Base-by-base conservation (phyloP, 2,888 invertebrate species). In the Cosmorhoe ocellata region DNA sequence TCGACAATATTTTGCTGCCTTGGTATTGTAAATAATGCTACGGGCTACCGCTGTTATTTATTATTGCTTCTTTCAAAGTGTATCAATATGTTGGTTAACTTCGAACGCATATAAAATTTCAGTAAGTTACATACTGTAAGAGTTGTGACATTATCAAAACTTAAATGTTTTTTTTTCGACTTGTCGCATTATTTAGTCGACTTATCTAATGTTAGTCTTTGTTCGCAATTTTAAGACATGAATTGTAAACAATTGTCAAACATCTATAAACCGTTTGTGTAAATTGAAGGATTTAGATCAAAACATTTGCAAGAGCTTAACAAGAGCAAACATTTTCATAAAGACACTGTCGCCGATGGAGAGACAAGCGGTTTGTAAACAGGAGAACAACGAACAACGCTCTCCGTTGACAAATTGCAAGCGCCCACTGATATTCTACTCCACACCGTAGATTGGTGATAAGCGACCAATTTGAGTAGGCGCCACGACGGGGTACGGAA, bases 381-480 rank as follows among this genome's bases (percentile, higher is more conserved):
- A 69, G 74, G 76, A 69, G 62, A 80, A 81, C 79, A 76, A 76
- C 74, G 70, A 76, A 74, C 73, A 64, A 74, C 73, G 64, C 69
- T 63, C 64, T 66, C 68, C 66, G 81, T 82, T 87, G 87, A 87
- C 87, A 85, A 87, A 88, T 86, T 84, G 80, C 82, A 72, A 78
- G 72, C 77, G 69, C 81, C 78, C 76, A 77, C 83, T 80, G 84
- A 84, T 83, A 84, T 81, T 81, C 81, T 79, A 84, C 78, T 82
- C 81, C 70, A 83, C 84, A 79, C 81, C 79, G 74, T 83, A 89
- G 89, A 89, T 89, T 84, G 83, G 88, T 87, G 89, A 89, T 89
- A 89, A 89, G 88, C 89, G 89, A 89, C 88, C 88, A 89, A 89
- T 89, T 89, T 85, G 81, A 86, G 88, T 85, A 88, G 89, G 88